Percentiles rank a stretch among this genome's conserved stretches.
These are phyloP conservation scores for Tetrao urogallus DNA, from an alignment of 2,113 vertebrate genomes.

Conservation along the genomic window DNA sequence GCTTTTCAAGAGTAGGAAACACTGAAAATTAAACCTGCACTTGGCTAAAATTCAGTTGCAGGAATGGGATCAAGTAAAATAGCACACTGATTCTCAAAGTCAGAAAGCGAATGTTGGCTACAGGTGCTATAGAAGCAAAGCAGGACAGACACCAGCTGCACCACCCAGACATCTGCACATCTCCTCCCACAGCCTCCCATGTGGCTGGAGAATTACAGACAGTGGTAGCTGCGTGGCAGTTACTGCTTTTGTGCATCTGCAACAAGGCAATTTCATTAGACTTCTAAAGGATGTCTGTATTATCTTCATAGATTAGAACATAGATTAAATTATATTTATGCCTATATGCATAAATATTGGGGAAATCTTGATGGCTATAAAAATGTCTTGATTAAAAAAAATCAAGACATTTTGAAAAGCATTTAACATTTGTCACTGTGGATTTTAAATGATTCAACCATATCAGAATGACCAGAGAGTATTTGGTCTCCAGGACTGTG, in stretches of 20 bases:
- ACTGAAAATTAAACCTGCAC: not conserved
- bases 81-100: not conserved
- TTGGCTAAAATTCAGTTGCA: not conserved
- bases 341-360: not conserved
- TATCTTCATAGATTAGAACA: not conserved
- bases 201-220: fast-evolving
- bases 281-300: not conserved
- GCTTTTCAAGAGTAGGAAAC: not conserved
- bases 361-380: not conserved
- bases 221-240: not conserved
- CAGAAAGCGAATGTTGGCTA: not conserved
- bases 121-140: not conserved
- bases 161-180: fast-evolving
- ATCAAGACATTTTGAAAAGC: not conserved
- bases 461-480: not conserved
- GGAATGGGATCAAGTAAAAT: not conserved
- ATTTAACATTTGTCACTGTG: not conserved
- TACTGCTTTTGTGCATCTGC: not conserved
- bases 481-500: not conserved
- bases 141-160: fast-evolving
- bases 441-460: not conserved
- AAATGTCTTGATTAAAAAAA: not conserved
- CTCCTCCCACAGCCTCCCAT: fast-evolving
- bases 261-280: not conserved
- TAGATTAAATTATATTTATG: not conserved